These are phyloP conservation scores for Leptogaster cylindrica DNA, from an alignment of 2,888 invertebrate genomes.

Conservation along the genomic window DNA sequence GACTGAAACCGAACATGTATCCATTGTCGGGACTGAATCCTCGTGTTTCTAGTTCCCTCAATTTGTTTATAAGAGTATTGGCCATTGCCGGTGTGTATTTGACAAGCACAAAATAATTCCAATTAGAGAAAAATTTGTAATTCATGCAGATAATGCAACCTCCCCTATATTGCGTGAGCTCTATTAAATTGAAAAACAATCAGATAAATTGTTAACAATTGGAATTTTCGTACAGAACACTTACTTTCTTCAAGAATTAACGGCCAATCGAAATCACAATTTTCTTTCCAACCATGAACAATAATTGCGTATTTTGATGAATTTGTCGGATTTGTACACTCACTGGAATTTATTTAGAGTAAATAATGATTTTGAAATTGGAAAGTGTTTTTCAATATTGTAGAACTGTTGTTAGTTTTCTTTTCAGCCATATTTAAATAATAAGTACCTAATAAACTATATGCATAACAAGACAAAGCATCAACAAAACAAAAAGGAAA, in stretches of 20 bases:
- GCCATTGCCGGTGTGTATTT: conserved; percentile 47
- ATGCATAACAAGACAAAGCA: too few relatives aligned
- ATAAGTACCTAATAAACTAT: too few relatives aligned
- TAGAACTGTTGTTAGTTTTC: too few relatives aligned
- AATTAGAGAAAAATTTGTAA: conserved; percentile 48
- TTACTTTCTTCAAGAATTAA: conserved; percentile 49
- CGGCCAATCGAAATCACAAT: conserved; percentile 49
- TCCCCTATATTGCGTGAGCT: conserved; percentile 48
- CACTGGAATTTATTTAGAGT: conserved; percentile 8
- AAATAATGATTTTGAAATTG: too few relatives aligned
- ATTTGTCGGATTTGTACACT: conserved; percentile 28
- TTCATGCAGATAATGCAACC: conserved; percentile 52
- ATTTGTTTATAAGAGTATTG: conserved; percentile 46
- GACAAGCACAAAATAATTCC: conserved; percentile 49
- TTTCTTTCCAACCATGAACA: conserved; percentile 52
- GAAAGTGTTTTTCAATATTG: too few relatives aligned
- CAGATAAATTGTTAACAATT: background rate
- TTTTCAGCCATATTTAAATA: too few relatives aligned
- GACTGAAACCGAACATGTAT: conserved; percentile 52
- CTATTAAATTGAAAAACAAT: conserved; percentile 39
- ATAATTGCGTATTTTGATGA: conserved; percentile 49
- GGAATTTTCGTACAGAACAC: background rate
- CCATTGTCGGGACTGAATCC: conserved; percentile 49
- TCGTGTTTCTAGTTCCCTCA: conserved; percentile 46
- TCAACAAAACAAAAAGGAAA: too few relatives aligned